Evolutionary conservation across 2,797 vertebrate genomes (phyloP).

Genomic region (Aphelocoma californica): DNA sequence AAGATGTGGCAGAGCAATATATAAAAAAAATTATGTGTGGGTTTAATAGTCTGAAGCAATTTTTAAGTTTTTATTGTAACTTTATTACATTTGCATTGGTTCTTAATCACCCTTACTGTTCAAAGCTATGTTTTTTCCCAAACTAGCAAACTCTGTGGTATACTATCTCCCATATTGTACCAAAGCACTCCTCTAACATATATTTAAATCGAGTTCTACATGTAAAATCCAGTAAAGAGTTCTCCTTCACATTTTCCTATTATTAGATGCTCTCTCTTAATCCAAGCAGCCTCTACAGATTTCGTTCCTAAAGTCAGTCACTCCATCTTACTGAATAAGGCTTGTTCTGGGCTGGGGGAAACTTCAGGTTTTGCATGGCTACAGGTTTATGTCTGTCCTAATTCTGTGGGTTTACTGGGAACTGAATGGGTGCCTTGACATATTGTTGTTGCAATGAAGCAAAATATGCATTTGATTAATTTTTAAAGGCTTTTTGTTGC

Average conservation of each 20-base stretch:
- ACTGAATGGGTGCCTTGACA: neutral
- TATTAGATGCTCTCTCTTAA: neutral
- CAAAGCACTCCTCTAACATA: neutral
- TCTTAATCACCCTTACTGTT: neutral
- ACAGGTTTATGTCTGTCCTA: neutral
- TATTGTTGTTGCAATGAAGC: neutral
- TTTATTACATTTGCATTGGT: neutral
- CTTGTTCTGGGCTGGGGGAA: neutral
- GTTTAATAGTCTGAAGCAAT: neutral
- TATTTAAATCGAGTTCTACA: neutral
- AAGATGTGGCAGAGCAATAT: constrained; percentile 12
- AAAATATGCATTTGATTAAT: neutral
- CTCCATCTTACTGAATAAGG: neutral
- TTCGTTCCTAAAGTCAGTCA: neutral
- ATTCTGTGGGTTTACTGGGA: neutral
- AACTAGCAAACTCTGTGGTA: neutral
- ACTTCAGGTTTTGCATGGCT: neutral
- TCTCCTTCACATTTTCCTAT: neutral
- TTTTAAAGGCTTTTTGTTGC: neutral
- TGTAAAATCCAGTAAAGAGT: neutral
- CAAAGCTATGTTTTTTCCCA: neutral
- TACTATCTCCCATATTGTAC: neutral
- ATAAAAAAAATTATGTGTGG: neutral
- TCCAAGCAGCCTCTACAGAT: neutral
- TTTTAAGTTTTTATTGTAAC: neutral